These are phyloP conservation scores for Propithecus perrieri DNA, from an alignment of 2,797 vertebrate species.

Conservation along the genomic window DNA sequence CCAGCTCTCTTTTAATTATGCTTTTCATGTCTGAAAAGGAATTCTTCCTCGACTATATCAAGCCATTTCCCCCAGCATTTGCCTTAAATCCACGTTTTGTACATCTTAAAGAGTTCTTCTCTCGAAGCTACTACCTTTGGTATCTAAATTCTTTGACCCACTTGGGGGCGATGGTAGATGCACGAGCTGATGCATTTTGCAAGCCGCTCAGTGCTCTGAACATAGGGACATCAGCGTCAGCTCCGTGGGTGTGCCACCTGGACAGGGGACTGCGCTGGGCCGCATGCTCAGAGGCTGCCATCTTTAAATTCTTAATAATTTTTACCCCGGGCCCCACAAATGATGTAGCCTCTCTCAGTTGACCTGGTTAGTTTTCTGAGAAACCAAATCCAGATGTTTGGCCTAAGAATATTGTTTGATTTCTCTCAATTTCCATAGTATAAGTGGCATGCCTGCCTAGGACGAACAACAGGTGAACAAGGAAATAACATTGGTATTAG, in stretches of 20 bases:
- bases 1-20: not conserved
- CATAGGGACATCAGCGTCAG: not conserved
- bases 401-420: not conserved
- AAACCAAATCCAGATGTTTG: not conserved
- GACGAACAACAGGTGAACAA: not conserved
- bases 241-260: not conserved
- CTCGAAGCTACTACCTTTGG: not conserved
- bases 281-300: not conserved
- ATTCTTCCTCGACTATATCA: not conserved
- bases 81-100: not conserved
- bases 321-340: not conserved
- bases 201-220: not conserved
- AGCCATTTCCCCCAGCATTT: not conserved
- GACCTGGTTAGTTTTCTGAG: constrained; percentile 11
- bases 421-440: not conserved
- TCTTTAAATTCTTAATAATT: not conserved
- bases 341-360: not conserved
- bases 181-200: not conserved
- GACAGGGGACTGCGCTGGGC: not conserved
- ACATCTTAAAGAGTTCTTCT: not conserved
- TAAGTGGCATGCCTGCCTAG: not conserved
- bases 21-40: not conserved
- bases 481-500: not conserved
- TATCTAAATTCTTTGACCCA: not conserved
- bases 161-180: not conserved